Percentiles rank a stretch among this genome's conserved stretches.
phyloP scores from a whole-genome alignment of 2,113 vertebrate genomes.

The Scalopus aquaticus region DNA sequence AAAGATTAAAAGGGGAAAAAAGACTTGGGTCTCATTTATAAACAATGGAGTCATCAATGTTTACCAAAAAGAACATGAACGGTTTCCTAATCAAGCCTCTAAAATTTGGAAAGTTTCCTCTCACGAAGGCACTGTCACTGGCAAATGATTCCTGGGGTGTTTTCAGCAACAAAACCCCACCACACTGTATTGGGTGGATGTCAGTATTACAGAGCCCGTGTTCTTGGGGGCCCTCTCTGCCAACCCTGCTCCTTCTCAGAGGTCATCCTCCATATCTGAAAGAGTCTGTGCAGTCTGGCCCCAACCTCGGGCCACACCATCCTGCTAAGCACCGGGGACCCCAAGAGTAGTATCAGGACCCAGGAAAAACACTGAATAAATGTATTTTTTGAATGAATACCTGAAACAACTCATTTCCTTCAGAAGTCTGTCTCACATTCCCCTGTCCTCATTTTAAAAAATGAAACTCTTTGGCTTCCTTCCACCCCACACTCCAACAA shows the following conservation, averaged over 20 bases:
- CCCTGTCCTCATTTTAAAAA: not conserved
- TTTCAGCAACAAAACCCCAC: not conserved
- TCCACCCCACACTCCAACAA: not conserved
- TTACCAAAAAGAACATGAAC: not conserved
- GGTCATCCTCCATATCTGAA: not conserved
- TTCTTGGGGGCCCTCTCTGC: not conserved
- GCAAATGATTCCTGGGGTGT: not conserved
- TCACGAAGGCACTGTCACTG: not conserved
- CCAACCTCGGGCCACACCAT: not conserved
- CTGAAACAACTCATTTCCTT: not conserved
- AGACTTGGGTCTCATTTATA: not conserved
- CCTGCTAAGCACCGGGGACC: not conserved
- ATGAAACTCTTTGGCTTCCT: not conserved
- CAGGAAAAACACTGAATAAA: not conserved
- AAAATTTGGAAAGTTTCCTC: not conserved
- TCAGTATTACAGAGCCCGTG: not conserved
- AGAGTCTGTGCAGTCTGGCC: not conserved
- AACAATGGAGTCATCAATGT: not conserved
- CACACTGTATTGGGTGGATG: rapidly evolving
- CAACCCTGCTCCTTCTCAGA: not conserved
- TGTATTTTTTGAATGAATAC: not conserved
- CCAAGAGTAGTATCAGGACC: not conserved
- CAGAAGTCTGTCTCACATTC: not conserved
- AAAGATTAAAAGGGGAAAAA: not conserved
- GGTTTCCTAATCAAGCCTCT: not conserved